phyloP scores from a whole-genome alignment of 2,113 vertebrate genomes.

The Sapajus apella region DNA sequence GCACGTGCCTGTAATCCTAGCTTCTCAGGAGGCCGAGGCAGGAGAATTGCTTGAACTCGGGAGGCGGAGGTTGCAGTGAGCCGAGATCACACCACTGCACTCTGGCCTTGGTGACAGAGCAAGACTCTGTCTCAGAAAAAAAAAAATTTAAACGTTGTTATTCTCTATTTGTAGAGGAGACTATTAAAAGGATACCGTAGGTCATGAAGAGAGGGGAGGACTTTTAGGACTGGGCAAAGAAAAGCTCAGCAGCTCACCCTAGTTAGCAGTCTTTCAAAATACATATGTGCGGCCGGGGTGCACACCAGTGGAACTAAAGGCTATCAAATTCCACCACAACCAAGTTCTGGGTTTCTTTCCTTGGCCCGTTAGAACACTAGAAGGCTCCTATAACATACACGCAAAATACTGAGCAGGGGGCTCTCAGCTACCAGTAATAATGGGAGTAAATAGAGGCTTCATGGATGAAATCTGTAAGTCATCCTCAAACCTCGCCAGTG shows the following conservation, averaged over 20 bases:
- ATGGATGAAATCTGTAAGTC: slow-evolving; percentile 51
- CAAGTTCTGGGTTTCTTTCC: slow-evolving; percentile 47
- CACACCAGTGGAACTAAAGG: neutral
- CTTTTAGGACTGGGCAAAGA: neutral
- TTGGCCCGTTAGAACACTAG: slow-evolving; percentile 22
- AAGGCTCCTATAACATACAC: slow-evolving; percentile 9
- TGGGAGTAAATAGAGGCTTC: slow-evolving; percentile 47
- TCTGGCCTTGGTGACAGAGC: too few relatives aligned
- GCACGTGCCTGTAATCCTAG: too few relatives aligned
- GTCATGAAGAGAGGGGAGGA: neutral
- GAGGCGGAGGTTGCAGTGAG: too few relatives aligned
- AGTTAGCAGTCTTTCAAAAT: neutral
- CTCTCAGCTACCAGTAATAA: slow-evolving; percentile 29
- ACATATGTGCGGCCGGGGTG: neutral
- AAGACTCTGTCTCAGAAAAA: too few relatives aligned
- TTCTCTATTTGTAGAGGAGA: neutral
- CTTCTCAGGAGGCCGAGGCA: too few relatives aligned
- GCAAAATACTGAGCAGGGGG: neutral
- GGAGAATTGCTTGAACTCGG: too few relatives aligned
- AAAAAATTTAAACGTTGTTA: neutral
- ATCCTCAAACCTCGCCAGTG: slow-evolving; percentile 49
- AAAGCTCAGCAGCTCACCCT: neutral
- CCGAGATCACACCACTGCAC: too few relatives aligned
- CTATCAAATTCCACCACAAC: slow-evolving; percentile 47
- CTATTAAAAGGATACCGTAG: neutral